Base-by-base conservation (phyloP, 30 jellyfish, hydroid and myxozoan genomes). In the Turritopsis dohrnii region DNA sequence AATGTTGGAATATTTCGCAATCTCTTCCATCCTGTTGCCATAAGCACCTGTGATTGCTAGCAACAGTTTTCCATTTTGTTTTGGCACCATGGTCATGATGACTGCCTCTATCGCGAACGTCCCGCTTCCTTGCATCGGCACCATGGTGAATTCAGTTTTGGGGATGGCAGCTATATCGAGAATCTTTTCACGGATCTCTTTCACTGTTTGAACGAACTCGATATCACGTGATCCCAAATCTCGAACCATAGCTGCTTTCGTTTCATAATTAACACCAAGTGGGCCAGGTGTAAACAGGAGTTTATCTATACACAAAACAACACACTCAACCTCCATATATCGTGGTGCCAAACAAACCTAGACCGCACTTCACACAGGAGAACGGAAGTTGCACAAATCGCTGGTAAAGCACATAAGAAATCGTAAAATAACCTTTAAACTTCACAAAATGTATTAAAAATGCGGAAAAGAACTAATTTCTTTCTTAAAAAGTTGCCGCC, bases 51-150 rank as follows among this genome's bases (percentile, higher is more conserved):
- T 84, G 20, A 81, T 86, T 22, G 94, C 77, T 7, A 92, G 65
- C 7, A 92, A 60, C 75, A 88, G 71, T 72, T 88, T 92, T 8
- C 96, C 98, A 19, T 53, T 74, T 53, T 87, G 75, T 71, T 84
- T 84, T 21, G 96, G 98, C 18, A 92, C 96, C 26, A 82, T 89
- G 27, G 98, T 76, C 74, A 88, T 84, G 41, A 92, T 27, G 22
- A 88, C 98, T 29, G 94, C 98, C 53, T 92, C 98, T 7, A 92
- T 86, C 21, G 98, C 90, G 66, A 30, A 92, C 1, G 98, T 92
- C 3, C 98, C 98, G 81, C 98, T 92, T 25, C 98, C 98, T 92
- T 92, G 98, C 65, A 92, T 18, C 4, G 98, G 98, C 75, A 92
- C 88, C 52, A 88, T 76, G 26, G 92, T 75, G 72, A 72, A 92